Conservation (phyloP, 2,797 vertebrate genomes). For the Pseudopleuronectes americanus region DNA sequence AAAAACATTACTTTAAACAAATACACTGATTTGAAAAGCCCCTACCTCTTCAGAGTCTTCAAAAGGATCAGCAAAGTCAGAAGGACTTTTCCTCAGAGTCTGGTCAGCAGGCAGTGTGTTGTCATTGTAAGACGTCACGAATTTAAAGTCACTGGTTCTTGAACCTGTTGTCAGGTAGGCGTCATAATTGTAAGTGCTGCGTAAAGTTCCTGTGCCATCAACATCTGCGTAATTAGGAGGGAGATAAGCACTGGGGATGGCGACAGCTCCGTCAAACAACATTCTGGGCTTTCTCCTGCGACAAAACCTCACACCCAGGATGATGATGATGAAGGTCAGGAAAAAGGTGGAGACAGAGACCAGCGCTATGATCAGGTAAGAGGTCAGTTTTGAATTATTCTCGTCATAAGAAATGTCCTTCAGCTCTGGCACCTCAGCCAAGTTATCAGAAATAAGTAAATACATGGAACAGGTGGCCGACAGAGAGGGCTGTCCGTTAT, state of each 20-base stretch:
- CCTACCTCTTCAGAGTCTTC: constrained; percentile 37
- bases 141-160: constrained; percentile 68
- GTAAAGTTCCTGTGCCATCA: constrained; percentile 53
- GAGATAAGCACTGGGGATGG: constrained; percentile 64
- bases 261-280: constrained; percentile 51
- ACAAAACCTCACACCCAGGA: constrained; percentile 60
- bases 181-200: constrained; percentile 61
- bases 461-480: constrained; percentile 76
- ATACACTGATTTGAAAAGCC: background rate
- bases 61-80: constrained; percentile 1
- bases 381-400: constrained; percentile 83
- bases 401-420: constrained; percentile 78
- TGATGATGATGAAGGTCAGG: constrained; percentile 52
- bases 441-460: constrained; percentile 83
- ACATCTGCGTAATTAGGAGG: constrained; percentile 71
- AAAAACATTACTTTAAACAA: background rate
- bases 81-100: constrained; percentile 37
- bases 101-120: constrained; percentile 31
- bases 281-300: constrained; percentile 53
- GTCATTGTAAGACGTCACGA: constrained; percentile 48
- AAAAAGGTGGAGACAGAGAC: constrained; percentile 87
- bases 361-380: constrained; percentile 86
- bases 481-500: constrained; percentile 66
- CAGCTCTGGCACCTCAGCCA: constrained; percentile 83
- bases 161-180: constrained; percentile 75